Conservation (phyloP, 2,797 vertebrate species). For the Allobates femoralis region DNA sequence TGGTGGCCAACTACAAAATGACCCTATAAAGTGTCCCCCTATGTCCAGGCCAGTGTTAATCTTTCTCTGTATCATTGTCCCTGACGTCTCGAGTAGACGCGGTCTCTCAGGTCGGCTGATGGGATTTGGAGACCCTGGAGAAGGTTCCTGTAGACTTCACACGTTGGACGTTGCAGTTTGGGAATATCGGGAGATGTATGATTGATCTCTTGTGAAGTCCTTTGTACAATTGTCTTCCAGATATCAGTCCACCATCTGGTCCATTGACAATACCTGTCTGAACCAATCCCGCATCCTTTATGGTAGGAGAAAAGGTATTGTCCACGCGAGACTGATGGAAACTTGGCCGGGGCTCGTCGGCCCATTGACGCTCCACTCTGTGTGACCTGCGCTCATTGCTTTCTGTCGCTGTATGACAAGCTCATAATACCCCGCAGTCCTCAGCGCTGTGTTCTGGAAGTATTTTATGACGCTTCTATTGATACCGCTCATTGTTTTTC, state of each 20-base stretch:
- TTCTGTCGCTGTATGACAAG: slow-evolving; percentile 20
- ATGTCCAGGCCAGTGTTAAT: no score
- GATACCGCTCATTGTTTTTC: neutral
- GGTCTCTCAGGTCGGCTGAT: neutral
- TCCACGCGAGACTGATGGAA: neutral
- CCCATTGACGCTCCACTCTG: neutral
- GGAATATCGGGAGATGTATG: neutral
- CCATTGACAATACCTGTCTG: slow-evolving; percentile 6
- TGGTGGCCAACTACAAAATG: no score
- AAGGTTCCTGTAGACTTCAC: neutral
- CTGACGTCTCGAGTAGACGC: no score
- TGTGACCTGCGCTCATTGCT: neutral
- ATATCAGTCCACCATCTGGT: neutral
- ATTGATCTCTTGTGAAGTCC: neutral
- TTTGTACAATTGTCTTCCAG: neutral
- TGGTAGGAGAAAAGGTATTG: neutral
- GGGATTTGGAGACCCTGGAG: neutral
- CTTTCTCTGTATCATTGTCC: no score
- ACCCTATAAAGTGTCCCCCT: no score
- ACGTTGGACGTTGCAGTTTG: neutral
- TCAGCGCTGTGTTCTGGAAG: neutral
- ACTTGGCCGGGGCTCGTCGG: slow-evolving; percentile 1
- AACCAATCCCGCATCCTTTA: neutral
- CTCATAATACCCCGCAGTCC: slow-evolving; percentile 1
- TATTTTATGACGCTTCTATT: neutral